phyloP scores from a whole-genome alignment of 2,888 invertebrate species.

The Caenorhabditis sinica region DNA sequence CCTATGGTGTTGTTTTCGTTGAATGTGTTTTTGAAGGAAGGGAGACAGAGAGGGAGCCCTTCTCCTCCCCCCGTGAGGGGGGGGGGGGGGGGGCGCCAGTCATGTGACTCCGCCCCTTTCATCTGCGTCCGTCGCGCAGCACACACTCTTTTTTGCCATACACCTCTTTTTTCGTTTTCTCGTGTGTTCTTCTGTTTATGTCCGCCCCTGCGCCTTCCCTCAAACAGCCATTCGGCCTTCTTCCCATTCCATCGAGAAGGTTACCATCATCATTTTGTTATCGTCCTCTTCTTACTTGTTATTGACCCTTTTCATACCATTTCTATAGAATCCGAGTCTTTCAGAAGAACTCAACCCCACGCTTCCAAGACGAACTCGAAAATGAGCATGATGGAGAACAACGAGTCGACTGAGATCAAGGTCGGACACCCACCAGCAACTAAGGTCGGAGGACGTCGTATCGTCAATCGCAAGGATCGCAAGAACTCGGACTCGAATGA shows the following conservation, averaged over 20 bases:
- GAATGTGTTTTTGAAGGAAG: conserved; percentile 53
- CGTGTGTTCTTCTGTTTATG: too few species aligned
- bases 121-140: conserved; percentile 21
- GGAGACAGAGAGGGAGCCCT: conserved; percentile 26
- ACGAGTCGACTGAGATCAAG: conserved; percentile 63
- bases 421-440: conserved; percentile 73
- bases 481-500: conserved; percentile 66
- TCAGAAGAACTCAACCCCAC: too few species aligned
- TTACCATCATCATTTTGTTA: conserved; percentile 6
- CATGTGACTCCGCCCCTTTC: conserved; percentile 48
- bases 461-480: conserved; percentile 68
- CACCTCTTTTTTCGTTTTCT: too few species aligned
- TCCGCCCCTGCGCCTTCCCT: too few species aligned
- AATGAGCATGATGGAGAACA: conserved; percentile 41
- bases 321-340: neutral
- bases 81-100: conserved; percentile 32
- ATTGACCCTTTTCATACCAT: too few species aligned
- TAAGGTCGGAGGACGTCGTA: conserved; percentile 72
- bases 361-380: conserved; percentile 10
- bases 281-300: neutral
- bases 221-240: too few species aligned
- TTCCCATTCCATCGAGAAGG: neutral
- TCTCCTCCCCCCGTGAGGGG: too few species aligned
- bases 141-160: conserved; percentile 11
- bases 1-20: conserved; percentile 52